Conservation (phyloP, 1,140 invertebrate genomes). For the Bombyx mandarina region DNA sequence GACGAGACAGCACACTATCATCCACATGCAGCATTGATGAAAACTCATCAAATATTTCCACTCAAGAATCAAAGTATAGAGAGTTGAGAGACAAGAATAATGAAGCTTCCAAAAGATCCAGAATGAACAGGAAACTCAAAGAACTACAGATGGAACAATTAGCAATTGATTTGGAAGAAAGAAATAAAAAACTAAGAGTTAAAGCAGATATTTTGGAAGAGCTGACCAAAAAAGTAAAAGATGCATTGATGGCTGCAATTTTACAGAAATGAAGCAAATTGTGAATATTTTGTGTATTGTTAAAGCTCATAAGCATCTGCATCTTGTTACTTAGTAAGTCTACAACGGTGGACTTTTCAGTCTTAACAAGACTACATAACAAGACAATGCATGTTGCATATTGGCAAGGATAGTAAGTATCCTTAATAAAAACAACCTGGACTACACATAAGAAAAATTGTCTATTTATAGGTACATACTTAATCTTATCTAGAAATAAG, state of each 20-base stretch:
- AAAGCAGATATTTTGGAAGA: constrained; percentile 53
- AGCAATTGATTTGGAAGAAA: constrained; percentile 53
- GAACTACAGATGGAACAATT: constrained; percentile 69
- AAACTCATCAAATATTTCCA: constrained; percentile 42
- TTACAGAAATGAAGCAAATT: constrained; percentile 34
- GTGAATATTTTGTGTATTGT: constrained; percentile 8
- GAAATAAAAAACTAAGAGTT: constrained; percentile 54
- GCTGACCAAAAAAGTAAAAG: constrained; percentile 54
- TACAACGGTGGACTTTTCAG: not conserved
- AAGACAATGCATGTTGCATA: not conserved
- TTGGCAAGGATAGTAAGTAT: too few relatives aligned
- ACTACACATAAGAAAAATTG: too few relatives aligned
- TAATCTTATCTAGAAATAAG: too few relatives aligned
- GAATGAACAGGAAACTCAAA: constrained; percentile 80
- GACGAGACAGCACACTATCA: constrained; percentile 52
- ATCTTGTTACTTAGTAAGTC: constrained; percentile 14
- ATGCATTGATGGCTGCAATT: constrained; percentile 56
- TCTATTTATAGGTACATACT: too few relatives aligned
- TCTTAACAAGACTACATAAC: not conserved
- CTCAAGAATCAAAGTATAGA: constrained; percentile 70
- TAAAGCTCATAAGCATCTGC: too few relatives aligned
- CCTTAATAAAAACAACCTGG: too few relatives aligned
- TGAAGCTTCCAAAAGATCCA: constrained; percentile 80
- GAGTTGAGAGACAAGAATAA: constrained; percentile 82
- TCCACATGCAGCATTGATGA: constrained; percentile 48